Conservation (phyloP, 2,888 invertebrate genomes). For the Sinelater perroti region DNA sequence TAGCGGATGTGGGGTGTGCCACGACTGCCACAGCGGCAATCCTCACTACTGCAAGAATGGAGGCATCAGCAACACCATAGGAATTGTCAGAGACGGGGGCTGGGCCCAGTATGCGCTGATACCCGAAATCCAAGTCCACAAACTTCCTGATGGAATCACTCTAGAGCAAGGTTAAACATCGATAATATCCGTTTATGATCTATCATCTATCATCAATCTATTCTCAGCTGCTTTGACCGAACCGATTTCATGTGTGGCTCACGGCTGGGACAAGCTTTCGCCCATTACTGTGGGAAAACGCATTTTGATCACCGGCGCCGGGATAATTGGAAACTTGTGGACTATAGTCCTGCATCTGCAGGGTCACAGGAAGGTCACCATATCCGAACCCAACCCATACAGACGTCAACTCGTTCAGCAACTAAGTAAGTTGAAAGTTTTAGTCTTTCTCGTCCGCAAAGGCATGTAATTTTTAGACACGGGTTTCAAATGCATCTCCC, state of each 20-base stretch:
- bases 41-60: constrained; percentile 69
- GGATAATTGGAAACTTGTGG: constrained; percentile 79
- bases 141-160: constrained; percentile 65
- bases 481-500: constrained; percentile 66
- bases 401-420: constrained; percentile 64
- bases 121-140: constrained; percentile 69
- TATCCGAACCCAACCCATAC: constrained; percentile 70
- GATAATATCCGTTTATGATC: no score
- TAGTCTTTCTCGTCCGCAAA: no score
- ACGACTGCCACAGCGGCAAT: constrained; percentile 68
- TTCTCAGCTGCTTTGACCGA: constrained; percentile 70
- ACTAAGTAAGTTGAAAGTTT: constrained; percentile 54
- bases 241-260: constrained; percentile 75
- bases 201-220: no score
- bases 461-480: constrained; percentile 62
- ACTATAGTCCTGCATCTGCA: constrained; percentile 70
- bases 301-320: constrained; percentile 74
- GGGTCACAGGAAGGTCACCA: constrained; percentile 73
- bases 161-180: constrained; percentile 72
- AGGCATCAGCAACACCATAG: constrained; percentile 61
- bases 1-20: constrained; percentile 70
- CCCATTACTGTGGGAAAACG: constrained; percentile 69
- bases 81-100: constrained; percentile 72
- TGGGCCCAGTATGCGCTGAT: constrained; percentile 72
- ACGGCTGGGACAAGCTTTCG: constrained; percentile 71